Percentiles rank a stretch among this genome's conserved stretches.
phyloP scores from a whole-genome alignment of 2,113 vertebrate genomes.

The Charina bottae region DNA sequence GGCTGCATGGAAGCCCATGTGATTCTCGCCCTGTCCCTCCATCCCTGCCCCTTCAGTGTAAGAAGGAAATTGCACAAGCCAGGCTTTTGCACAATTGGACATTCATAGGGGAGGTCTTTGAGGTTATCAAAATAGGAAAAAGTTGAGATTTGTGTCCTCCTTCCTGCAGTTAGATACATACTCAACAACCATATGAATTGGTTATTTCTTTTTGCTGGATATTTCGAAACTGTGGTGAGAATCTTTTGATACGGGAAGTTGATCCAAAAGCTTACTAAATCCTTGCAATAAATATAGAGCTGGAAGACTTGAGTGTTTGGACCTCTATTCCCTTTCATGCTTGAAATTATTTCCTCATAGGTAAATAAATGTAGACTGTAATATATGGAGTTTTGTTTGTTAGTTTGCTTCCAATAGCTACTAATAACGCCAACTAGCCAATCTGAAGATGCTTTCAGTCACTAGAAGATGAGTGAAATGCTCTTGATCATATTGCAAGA shows the following conservation, averaged over 20 bases:
- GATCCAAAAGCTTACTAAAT: background rate
- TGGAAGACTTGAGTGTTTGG: background rate
- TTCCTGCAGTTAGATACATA: too few relatives aligned
- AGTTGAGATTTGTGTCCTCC: background rate
- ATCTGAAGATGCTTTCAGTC: background rate
- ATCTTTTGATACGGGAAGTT: background rate
- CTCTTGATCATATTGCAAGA: too few relatives aligned
- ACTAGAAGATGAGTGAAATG: too few relatives aligned
- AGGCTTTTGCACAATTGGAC: too few relatives aligned
- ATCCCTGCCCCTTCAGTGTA: background rate
- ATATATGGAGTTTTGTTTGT: background rate
- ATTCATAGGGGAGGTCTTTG: background rate
- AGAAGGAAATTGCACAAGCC: too few relatives aligned
- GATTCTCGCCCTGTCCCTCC: background rate
- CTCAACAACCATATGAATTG: background rate
- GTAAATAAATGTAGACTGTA: background rate
- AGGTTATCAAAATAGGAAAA: background rate
- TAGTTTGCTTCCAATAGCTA: too few relatives aligned
- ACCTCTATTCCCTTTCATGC: background rate
- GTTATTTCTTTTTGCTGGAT: background rate
- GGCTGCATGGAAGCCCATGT: background rate
- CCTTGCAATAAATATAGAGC: background rate
- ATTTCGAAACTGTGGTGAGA: background rate
- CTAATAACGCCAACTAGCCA: background rate
- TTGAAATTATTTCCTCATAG: background rate